Evolutionary conservation across 2,113 vertebrate species (phyloP), one percentile per base, ranked within the genome.

Genomic region (Aegithalos caudatus): DNA sequence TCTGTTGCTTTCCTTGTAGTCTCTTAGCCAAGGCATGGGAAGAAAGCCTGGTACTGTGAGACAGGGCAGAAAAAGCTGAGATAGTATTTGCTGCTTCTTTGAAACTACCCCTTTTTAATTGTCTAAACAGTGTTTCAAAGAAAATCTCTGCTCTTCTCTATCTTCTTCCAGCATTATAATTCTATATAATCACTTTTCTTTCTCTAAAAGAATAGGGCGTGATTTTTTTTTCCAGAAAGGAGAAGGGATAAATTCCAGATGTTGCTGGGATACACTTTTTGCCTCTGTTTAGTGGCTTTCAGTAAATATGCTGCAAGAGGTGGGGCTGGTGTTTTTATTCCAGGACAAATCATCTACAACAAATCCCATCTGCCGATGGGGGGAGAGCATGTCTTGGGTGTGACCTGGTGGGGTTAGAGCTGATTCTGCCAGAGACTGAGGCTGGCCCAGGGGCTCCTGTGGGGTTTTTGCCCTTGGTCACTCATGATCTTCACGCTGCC

Each of bases 171-270:
- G 76, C 54, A 77, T 93, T 88, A 70, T 64, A 74, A 92, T 94
- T 92, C 69, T 90, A 37, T 81, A 92, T 94, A 96, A 97, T 95
- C 84, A 89, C 31, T 92, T 95, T 95, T 91, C 93, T 96, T 87
- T 94, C 91, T 96, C 67, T 42, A 6, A 80, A 94, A 97, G 84
- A 94, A 96, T 93, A 91, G 84, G 47, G 81, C 10, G 0, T 91
- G 79, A 86, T 33, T 1, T 57, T 51, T 51, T 72, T 50, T 62
- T 31, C 0, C 62, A 53, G 71, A 29, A 70, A 82, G 18, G 57
- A 83, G 84, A 73, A 81, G 72, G 82, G 92, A 93, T 88, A 80
- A 50, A 66, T 95, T 95, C 91, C 95, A 96, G 94, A 95, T 97
- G 92, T 94, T 93, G 80, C 80, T 88, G 76, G 76, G 81, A 74